Base-by-base conservation (phyloP, 1,140 invertebrate species). In the Drosophila sp. region DNA sequence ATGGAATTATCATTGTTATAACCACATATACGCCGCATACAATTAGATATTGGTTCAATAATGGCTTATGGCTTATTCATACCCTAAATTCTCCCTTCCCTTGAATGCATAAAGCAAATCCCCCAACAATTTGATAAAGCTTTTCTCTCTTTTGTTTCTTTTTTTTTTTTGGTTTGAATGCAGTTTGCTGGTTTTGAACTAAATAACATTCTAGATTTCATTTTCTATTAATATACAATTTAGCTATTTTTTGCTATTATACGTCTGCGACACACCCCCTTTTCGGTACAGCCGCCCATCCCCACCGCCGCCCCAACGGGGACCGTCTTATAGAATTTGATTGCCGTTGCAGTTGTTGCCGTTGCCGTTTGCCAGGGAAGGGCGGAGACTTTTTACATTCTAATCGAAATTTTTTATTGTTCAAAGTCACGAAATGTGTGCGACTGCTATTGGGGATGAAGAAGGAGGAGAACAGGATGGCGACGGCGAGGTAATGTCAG, bases 401-500 rank as follows among this genome's bases (percentile, higher is more conserved):
- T 87, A 87, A 87, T 87, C 84, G 84, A 87, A 87, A 89, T 72
- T 87, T 79, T 87, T 87, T 87, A 87, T 87, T 87, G 84, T 87
- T 70, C 54, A 68, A 69, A 87, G 84, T 87, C 84, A 87, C 84
- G 84, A 84, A 80, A 89, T 76, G 84, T 72, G 67, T 73, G 80
- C 83, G 76, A 69, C 79, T 72, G 54, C 55, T 4, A 50, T 0
- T 27, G 23, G 27, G 44, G 44, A 50, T 27, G 72, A 64, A 62
- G 74, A 72, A 64, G 70, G 74, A 72, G 68, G 62, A 71, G 50
- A 67, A 62, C 69, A 56, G 29, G 5, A 47, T 54, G 44, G 54
- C 40, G 30, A 30, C 74, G 74, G 66, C 56, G 55, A 66, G 80
- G 85, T 87, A 87, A 87, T 87, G 84, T 90, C 84, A 87, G 84